phyloP scores from a whole-genome alignment of 2,797 vertebrate genomes.

The Philypnodon macrostomus region DNA sequence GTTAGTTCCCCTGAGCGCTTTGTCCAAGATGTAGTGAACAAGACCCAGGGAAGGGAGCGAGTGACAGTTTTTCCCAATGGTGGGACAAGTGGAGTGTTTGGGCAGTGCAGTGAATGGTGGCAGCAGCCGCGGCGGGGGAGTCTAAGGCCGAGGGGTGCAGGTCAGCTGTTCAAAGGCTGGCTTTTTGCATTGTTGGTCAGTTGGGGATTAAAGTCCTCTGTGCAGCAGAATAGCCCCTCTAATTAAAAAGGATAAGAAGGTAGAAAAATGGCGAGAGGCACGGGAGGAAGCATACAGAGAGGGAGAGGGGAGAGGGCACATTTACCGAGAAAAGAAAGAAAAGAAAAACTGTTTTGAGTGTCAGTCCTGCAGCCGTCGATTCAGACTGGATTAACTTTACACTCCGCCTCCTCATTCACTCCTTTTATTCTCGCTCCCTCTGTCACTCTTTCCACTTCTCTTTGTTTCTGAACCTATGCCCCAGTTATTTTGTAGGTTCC shows the following conservation, averaged over 20 bases:
- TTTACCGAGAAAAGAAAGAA: slow-evolving; percentile 87
- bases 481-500: slow-evolving; percentile 24
- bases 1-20: slow-evolving; percentile 35
- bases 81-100: slow-evolving; percentile 51
- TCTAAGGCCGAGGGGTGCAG: slow-evolving; percentile 52
- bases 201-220: slow-evolving; percentile 96
- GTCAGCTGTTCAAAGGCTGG: slow-evolving; percentile 96
- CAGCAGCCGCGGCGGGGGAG: slow-evolving; percentile 18
- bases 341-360: slow-evolving; percentile 93
- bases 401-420: slow-evolving; percentile 57
- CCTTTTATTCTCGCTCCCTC: slow-evolving; percentile 14
- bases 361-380: slow-evolving; percentile 86
- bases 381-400: slow-evolving; percentile 82
- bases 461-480: slow-evolving; percentile 19
- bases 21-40: slow-evolving; percentile 40
- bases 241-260: slow-evolving; percentile 99
- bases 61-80: slow-evolving; percentile 38
- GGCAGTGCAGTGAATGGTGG: slow-evolving; percentile 40
- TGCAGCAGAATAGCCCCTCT: slow-evolving; percentile 99
- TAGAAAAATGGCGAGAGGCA: slow-evolving; percentile 78
- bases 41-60: slow-evolving; percentile 32
- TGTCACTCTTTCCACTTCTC: slow-evolving; percentile 36
- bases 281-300: slow-evolving; percentile 74
- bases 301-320: slow-evolving; percentile 73
- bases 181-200: slow-evolving; percentile 98